Evolutionary conservation across 2,888 invertebrate genomes (phyloP).

Genomic region (Cephalotes varians): DNA sequence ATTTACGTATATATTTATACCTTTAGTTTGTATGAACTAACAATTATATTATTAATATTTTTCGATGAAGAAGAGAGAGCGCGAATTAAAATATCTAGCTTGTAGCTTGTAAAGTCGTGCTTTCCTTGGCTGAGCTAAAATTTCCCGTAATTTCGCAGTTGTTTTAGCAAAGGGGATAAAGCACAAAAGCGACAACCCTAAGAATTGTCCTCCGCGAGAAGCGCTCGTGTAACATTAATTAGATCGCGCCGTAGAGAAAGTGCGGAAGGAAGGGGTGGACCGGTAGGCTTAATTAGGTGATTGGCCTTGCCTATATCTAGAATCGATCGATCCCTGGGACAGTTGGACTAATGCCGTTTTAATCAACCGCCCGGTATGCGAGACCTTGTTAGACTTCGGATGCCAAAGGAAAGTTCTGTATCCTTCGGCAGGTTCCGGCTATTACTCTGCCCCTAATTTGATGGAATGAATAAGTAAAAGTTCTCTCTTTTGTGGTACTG

Average conservation of each 20-base stretch:
- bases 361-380: constrained; percentile 72
- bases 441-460: constrained; percentile 32
- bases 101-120: background rate
- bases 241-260: constrained; percentile 75
- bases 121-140: background rate
- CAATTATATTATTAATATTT: background rate
- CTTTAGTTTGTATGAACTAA: background rate
- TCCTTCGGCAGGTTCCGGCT: constrained; percentile 22
- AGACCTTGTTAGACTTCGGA: constrained; percentile 39
- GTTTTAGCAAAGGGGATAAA: constrained; percentile 62
- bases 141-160: constrained; percentile 31
- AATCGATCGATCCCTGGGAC: constrained; percentile 72
- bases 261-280: constrained; percentile 65
- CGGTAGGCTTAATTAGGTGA: constrained; percentile 77
- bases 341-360: constrained; percentile 79
- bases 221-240: constrained; percentile 79
- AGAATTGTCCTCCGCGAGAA: constrained; percentile 59
- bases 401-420: constrained; percentile 46
- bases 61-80: too few relatives aligned
- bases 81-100: background rate
- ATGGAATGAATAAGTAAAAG: constrained; percentile 48
- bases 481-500: constrained; percentile 31
- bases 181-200: constrained; percentile 67
- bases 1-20: background rate
- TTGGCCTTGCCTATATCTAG: constrained; percentile 70